phyloP scores from a whole-genome alignment of 2,113 vertebrate species.

The Callionymus lyra region DNA sequence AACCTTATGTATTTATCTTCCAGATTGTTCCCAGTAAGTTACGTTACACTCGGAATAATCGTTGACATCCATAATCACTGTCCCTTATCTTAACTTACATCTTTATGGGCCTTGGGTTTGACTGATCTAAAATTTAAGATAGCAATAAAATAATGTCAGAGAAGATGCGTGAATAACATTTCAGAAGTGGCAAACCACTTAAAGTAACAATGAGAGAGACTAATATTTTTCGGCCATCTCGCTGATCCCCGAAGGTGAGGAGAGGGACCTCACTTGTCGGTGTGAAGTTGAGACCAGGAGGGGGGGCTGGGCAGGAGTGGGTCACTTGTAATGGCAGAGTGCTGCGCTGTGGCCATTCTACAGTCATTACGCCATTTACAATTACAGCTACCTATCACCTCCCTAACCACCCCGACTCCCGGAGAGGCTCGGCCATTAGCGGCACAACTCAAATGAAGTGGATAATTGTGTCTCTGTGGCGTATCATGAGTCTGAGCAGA shows the following conservation, averaged over 20 bases:
- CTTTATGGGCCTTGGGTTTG: too few species aligned
- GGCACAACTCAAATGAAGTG: slow-evolving; percentile 72
- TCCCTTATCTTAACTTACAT: too few species aligned
- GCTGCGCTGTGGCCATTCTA: slow-evolving; percentile 59
- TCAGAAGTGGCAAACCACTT: slow-evolving; percentile 37
- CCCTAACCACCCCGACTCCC: slow-evolving; percentile 23
- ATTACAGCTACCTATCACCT: slow-evolving; percentile 66
- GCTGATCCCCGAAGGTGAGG: slow-evolving; percentile 46
- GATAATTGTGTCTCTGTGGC: slow-evolving; percentile 72
- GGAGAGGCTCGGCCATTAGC: slow-evolving; percentile 69
- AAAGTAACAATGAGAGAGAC: slow-evolving; percentile 60
- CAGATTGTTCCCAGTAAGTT: too few species aligned
- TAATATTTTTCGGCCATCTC: slow-evolving; percentile 55
- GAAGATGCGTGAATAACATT: too few species aligned
- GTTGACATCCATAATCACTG: too few species aligned
- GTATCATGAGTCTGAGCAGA: slow-evolving; percentile 56
- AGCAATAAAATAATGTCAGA: too few species aligned
- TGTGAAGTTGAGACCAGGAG: slow-evolving; percentile 16
- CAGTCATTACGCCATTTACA: slow-evolving; percentile 71
- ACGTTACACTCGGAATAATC: too few species aligned
- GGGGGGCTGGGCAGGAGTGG: slow-evolving; percentile 38
- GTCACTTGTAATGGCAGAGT: slow-evolving; percentile 63
- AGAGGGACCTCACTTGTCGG: slow-evolving; percentile 29
- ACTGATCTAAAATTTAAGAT: too few species aligned
- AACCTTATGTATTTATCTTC: too few species aligned